Evolutionary conservation across 2,888 invertebrate genomes (phyloP).

Genomic region (Vannuccia rotundouncinata): DNA sequence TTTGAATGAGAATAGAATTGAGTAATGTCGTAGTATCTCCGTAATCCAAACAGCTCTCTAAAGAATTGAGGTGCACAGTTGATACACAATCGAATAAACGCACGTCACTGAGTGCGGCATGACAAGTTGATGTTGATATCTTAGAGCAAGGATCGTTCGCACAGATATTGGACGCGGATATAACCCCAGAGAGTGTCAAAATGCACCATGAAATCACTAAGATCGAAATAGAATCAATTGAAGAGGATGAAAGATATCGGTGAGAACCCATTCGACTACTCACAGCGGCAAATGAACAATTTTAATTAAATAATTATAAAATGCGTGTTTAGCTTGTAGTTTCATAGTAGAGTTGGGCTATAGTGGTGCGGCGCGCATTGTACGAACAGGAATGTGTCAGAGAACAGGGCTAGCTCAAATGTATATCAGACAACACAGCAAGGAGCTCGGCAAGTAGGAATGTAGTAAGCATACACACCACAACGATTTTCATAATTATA

Average conservation of each 20-base stretch:
- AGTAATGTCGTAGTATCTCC: neutral
- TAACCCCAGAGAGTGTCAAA: neutral
- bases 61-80: neutral
- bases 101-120: neutral
- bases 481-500: too few species aligned
- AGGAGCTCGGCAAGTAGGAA: too few species aligned
- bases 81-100: neutral
- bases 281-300: too few species aligned
- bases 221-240: neutral
- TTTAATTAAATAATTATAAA: too few species aligned
- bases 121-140: neutral
- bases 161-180: neutral
- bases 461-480: neutral
- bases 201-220: neutral
- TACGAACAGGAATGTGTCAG: too few species aligned
- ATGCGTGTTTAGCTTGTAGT: too few species aligned
- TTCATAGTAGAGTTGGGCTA: too few species aligned
- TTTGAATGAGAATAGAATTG: neutral
- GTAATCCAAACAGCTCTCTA: neutral
- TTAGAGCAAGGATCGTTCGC: neutral
- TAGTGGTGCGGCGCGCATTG: too few species aligned
- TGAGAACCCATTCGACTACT: too few species aligned
- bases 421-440: too few species aligned
- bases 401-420: too few species aligned
- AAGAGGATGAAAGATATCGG: too few species aligned